A percentile compares a stretch with the other conserved stretches of the same genome.
These are phyloP conservation scores for Eciton burchellii DNA, from an alignment of 1,140 invertebrate genomes.

Conservation along the genomic window DNA sequence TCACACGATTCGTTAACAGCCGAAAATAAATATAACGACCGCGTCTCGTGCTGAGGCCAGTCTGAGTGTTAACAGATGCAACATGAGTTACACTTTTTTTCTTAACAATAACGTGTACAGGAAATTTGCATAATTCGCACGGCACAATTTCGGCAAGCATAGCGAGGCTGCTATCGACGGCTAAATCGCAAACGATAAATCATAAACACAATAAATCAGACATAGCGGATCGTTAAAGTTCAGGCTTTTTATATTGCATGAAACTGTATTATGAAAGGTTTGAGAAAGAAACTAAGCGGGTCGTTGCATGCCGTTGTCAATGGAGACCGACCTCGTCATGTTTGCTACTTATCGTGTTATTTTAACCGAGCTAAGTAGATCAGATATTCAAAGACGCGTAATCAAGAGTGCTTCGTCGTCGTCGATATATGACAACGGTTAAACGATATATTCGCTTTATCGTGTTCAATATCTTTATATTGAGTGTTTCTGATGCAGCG, in stretches of 20 bases:
- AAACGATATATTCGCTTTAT: no score
- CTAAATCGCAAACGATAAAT: not conserved
- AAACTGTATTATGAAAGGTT: not conserved
- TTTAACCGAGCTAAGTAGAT: conserved; percentile 2
- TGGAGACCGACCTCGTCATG: not conserved
- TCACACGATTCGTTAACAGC: no score
- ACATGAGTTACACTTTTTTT: no score
- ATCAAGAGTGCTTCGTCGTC: not conserved
- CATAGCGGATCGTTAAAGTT: not conserved
- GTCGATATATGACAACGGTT: not conserved
- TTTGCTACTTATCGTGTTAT: not conserved
- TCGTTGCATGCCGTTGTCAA: conserved; percentile 17
- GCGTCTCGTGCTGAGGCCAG: no score
- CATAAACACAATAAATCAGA: not conserved
- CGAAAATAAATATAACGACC: no score
- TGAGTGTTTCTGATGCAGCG: no score
- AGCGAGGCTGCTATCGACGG: not conserved
- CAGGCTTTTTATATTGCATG: not conserved
- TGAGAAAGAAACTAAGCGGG: not conserved
- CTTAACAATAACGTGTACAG: not conserved
- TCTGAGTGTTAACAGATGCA: no score
- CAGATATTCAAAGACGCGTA: conserved; percentile 1
- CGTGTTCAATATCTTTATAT: no score
- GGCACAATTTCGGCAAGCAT: not conserved
- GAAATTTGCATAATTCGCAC: not conserved